Base-by-base conservation (phyloP, 2,888 invertebrate genomes). In the Dicranocentrus wangi region DNA sequence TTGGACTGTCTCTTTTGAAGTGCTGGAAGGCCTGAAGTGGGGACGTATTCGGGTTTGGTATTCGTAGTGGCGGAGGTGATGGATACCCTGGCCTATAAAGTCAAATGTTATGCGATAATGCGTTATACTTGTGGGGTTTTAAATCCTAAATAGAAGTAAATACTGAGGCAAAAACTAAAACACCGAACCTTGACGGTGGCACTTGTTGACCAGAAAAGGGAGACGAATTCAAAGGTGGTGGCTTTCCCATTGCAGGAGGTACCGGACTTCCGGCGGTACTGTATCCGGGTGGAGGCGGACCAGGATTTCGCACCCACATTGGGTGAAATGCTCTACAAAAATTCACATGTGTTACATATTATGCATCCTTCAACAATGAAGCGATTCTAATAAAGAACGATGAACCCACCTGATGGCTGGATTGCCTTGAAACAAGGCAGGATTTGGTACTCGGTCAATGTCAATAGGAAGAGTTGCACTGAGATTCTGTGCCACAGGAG, bases 21-120 rank as follows among this genome's bases (percentile, higher is more conserved):
- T 86, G 84, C 17, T 85, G 86, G 77, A 86, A 86, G 65, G 85
- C 82, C 73, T 85, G 85, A 21, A 85, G 65, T 13, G 83, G 81
- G 10, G 83, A 81, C n/a, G 75, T 66, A 43, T 81, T 83, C 8
- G 86, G 86, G 69, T 84, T 84, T 51, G 87, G 86, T 65, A 86
- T 85, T 55, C 87, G 68, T 28, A 87, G 51, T 19, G 84, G 82
- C 5, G 85, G 84, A 43, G 85, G 83, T 15, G 83, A 82, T 0
- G 85, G 73, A 69, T 80, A 85, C 1, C 85, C 83, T 23, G 83
- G 78, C 28, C 84, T 83, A 39, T 2, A 25, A n/a, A 32, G 8
- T 7, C 27, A n/a, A 51, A n/a, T 51, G 51, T 13, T 51, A n/a
- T 39, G n/a, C n/a, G n/a, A n/a, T n/a, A n/a, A n/a, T n/a, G n/a